Evolutionary conservation across 2,797 vertebrate genomes (phyloP), one percentile per base, ranked within the genome.

Genomic region (Orestias chungarensis): DNA sequence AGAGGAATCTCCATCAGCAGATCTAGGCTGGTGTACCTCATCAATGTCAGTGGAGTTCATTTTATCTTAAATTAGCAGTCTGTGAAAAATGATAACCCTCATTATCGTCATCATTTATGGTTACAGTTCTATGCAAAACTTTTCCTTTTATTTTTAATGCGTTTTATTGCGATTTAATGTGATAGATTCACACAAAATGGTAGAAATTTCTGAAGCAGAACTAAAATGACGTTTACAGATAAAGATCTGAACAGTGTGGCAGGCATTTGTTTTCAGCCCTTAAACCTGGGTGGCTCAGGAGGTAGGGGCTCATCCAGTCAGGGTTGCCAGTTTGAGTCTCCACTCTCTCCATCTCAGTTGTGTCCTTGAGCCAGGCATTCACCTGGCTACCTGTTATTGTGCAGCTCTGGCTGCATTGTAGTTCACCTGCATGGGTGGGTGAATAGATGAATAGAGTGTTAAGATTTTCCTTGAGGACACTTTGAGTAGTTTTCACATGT

Each of bases 11-110:
- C 74, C 66, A 55, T 73, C 66, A 76, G 64, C 31, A 1, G 46
- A 72, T 46, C 1, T 43, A 27, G 67, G 57, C 74, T 47, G 57
- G 69, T 73, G 62, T 15, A 33, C 68, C 71, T 82, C 0, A 2
- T 80, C 50, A 57, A 23, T 74, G 70, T 75, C 73, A 62, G 68
- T 27, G 49, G 33, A 9, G 64, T 79, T 73, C 54, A 76, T 78
- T 75, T 61, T 17, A 73, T 80, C 62, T 68, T 35, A 74, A 82
- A 78, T 79, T 76, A 69, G 44, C 72, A 69, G 68, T 74, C 40
- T 6, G 49, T 25, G 50, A 76, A 75, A 70, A 78, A 78, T 44
- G 3, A 71, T 46, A 68, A 74, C 38, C 61, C 55, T 23, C 6
- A 25, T 62, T 12, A 62, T 61, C 33, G 0, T 40, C 59, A 23